These are phyloP conservation scores for Streptopelia turtur DNA, from an alignment of 2,797 vertebrate genomes.

Conservation along the genomic window DNA sequence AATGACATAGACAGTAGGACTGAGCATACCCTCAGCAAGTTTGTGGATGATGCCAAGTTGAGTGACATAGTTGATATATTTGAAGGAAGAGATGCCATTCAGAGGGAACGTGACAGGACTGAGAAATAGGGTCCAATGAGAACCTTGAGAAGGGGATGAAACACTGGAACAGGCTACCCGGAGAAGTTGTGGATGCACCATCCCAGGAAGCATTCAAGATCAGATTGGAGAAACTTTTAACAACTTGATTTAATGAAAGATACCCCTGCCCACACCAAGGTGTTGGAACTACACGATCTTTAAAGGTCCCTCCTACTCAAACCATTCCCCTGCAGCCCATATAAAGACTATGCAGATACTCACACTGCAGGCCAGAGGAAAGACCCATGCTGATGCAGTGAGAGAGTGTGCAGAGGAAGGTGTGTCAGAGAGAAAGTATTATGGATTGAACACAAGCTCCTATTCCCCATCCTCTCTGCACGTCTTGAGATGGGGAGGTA, in stretches of 20 bases:
- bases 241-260: background rate
- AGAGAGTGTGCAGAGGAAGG: background rate
- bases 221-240: background rate
- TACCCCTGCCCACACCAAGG: background rate
- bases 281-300: background rate
- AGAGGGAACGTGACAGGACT: background rate
- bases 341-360: background rate
- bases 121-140: background rate
- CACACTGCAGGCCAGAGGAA: background rate
- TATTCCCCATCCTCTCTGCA: background rate
- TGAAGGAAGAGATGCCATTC: background rate
- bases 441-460: background rate
- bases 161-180: background rate
- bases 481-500: accelerated
- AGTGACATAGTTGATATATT: accelerated
- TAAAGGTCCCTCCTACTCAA: background rate
- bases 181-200: accelerated
- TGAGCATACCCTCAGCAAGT: background rate
- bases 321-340: background rate
- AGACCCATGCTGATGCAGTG: accelerated
- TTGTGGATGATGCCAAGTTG: background rate
- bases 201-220: background rate
- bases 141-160: background rate
- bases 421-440: accelerated
- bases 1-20: background rate